These are phyloP conservation scores for Neotoma lepida DNA, from an alignment of 2,113 vertebrate species.

Conservation along the genomic window DNA sequence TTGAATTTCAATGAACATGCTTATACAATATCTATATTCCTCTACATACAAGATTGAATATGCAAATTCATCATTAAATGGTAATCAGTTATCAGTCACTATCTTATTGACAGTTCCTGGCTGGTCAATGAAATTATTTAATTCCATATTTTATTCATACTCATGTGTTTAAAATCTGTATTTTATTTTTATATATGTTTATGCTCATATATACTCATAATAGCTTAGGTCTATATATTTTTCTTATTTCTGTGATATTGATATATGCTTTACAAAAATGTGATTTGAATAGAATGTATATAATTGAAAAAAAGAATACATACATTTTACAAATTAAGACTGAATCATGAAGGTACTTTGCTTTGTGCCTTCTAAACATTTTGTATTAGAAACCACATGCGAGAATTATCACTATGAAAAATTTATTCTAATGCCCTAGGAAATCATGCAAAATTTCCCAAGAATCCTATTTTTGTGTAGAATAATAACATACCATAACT, in stretches of 20 bases:
- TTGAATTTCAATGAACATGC: slow-evolving; percentile 16
- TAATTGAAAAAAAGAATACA: not conserved
- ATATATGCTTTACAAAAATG: slow-evolving; percentile 22
- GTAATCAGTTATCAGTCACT: not conserved
- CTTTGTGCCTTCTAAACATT: slow-evolving; percentile 22
- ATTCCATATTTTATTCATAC: slow-evolving; percentile 18
- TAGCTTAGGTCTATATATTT: not conserved
- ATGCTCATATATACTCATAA: not conserved
- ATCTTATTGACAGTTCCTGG: not conserved
- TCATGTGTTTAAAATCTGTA: not conserved
- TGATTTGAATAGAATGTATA: not conserved
- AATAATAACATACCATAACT: slow-evolving; percentile 53
- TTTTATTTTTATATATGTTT: slow-evolving; percentile 26
- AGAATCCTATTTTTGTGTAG: slow-evolving; percentile 48
- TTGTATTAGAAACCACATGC: slow-evolving; percentile 48
- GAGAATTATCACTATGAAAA: slow-evolving; percentile 46
- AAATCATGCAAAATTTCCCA: slow-evolving; percentile 64
- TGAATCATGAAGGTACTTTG: slow-evolving; percentile 42
- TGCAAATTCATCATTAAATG: not conserved
- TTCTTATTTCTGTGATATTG: slow-evolving; percentile 12
- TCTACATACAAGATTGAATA: not conserved
- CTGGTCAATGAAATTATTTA: not conserved
- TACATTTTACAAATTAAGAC: slow-evolving; percentile 49
- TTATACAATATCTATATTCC: not conserved
- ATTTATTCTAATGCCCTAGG: slow-evolving; percentile 57